phyloP scores from a whole-genome alignment of 2,113 vertebrate genomes.

The Nothoprocta pentlandii region DNA sequence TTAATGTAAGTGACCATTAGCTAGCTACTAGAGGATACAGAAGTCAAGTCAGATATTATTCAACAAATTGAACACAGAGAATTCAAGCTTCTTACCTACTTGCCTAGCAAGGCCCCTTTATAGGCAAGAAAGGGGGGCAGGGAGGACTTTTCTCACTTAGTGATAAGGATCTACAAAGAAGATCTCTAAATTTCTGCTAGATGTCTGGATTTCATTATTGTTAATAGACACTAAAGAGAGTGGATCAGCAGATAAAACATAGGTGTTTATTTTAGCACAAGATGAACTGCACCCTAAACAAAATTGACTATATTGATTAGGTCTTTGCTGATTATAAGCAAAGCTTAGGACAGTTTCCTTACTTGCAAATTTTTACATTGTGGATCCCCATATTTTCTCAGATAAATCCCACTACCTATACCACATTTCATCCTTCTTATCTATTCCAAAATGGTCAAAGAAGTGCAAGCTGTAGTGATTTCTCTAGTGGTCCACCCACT shows the following conservation, averaged over 20 bases:
- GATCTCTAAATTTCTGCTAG: background rate
- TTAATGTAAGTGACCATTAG: constrained; percentile 57
- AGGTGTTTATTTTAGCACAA: constrained; percentile 56
- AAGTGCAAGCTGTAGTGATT: background rate
- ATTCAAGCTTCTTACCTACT: background rate
- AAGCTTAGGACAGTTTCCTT: constrained; percentile 33
- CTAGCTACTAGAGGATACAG: constrained; percentile 10
- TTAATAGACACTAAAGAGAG: constrained; percentile 32
- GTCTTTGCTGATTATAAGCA: constrained; percentile 30
- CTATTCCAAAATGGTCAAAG: background rate
- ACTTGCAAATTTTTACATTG: constrained; percentile 11
- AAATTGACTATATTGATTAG: constrained; percentile 64
- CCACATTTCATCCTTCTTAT: constrained; percentile 6
- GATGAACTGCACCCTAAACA: constrained; percentile 61
- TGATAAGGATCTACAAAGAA: background rate
- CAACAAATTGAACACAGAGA: background rate
- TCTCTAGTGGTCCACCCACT: background rate
- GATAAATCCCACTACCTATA: constrained; percentile 45
- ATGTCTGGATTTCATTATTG: constrained; percentile 16
- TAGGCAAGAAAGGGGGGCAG: background rate
- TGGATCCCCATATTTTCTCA: constrained; percentile 30
- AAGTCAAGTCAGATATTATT: background rate
- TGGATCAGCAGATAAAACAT: constrained; percentile 34
- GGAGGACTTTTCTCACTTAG: background rate
- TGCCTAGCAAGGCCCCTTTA: background rate